phyloP scores from a whole-genome alignment of 2,888 invertebrate species.

The Pammene aurita region DNA sequence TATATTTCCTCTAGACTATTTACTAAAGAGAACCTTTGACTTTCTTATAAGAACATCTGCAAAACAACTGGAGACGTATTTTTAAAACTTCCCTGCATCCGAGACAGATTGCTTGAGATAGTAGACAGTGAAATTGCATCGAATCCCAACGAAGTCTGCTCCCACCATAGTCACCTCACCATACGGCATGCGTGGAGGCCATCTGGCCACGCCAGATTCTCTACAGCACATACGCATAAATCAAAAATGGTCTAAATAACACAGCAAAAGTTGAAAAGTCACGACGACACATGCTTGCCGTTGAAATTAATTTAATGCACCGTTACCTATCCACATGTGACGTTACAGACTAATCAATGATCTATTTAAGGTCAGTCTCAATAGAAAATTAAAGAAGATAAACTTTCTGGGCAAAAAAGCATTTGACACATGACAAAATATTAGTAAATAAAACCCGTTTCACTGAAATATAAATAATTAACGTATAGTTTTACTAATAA shows the following conservation, averaged over 20 bases:
- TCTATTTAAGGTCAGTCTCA: too few species aligned
- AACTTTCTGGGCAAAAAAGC: too few species aligned
- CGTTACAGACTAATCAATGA: too few species aligned
- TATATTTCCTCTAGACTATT: conserved; percentile 14
- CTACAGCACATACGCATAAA: conserved; percentile 19
- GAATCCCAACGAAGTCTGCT: conserved; percentile 48
- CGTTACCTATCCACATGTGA: neutral
- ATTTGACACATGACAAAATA: too few species aligned
- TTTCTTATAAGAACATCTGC: conserved; percentile 34
- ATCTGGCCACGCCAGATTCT: conserved; percentile 66
- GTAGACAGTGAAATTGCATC: conserved; percentile 70
- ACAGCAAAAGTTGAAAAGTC: conserved; percentile 54
- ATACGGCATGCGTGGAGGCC: conserved; percentile 68
- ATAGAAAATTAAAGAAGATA: too few species aligned
- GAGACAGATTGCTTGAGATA: conserved; percentile 63
- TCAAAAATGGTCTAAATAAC: conserved; percentile 24
- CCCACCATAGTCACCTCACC: conserved; percentile 51
- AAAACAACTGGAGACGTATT: conserved; percentile 31
- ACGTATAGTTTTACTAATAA: too few species aligned
- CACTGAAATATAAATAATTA: too few species aligned
- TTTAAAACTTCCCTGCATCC: conserved; percentile 44
- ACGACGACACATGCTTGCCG: conserved; percentile 75
- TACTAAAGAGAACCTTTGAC: conserved; percentile 31
- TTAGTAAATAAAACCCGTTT: too few species aligned
- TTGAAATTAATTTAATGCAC: conserved; percentile 63